These are phyloP conservation scores for Procambarus clarkii DNA, from an alignment of 1,140 invertebrate species.

Conservation along the genomic window DNA sequence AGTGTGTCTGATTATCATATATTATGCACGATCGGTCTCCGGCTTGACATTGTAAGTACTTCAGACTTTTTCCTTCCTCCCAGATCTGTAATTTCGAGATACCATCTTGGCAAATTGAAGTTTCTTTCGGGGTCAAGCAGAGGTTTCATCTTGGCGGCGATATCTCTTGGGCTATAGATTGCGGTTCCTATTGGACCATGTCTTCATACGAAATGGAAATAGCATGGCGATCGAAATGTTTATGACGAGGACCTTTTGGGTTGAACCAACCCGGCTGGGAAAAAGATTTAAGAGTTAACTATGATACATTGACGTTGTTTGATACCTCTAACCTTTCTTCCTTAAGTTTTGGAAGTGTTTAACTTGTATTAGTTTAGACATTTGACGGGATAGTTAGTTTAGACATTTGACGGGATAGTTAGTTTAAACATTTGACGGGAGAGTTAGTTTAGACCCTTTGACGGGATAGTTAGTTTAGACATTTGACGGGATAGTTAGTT, in stretches of 20 bases:
- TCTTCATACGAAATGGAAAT: background rate
- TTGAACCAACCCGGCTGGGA: background rate
- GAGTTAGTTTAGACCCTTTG: too few relatives aligned
- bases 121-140: background rate
- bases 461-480: too few relatives aligned
- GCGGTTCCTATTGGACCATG: background rate
- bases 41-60: background rate
- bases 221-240: background rate
- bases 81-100: background rate
- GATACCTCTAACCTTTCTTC: too few relatives aligned
- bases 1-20: constrained; percentile 4
- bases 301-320: too few relatives aligned
- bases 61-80: background rate
- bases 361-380: too few relatives aligned
- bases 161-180: background rate
- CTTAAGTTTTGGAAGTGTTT: too few relatives aligned
- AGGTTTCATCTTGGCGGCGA: background rate
- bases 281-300: too few relatives aligned
- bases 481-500: too few relatives aligned
- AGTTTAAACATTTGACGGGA: too few relatives aligned
- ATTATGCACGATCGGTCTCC: background rate
- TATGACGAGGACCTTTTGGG: background rate
- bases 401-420: too few relatives aligned
- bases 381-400: too few relatives aligned
- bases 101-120: background rate